phyloP scores from a whole-genome alignment of 2,888 invertebrate species.

The Crioceris asparagi region DNA sequence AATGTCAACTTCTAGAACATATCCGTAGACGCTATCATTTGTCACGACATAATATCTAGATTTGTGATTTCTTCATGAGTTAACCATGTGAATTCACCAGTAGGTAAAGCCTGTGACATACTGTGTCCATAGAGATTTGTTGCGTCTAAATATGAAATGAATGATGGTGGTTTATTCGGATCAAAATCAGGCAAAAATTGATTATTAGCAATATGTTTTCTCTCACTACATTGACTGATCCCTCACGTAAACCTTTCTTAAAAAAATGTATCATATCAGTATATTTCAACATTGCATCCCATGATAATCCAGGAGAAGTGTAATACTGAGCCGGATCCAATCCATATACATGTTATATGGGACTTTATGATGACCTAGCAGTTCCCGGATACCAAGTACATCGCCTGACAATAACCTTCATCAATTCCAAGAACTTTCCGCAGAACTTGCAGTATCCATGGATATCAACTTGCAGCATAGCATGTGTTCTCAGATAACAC shows the following conservation, averaged over 20 bases:
- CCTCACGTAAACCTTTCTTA: constrained; percentile 9
- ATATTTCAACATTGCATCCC: constrained; percentile 29
- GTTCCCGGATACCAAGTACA: too few species aligned
- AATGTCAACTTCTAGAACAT: constrained; percentile 5
- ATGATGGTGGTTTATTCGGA: neutral
- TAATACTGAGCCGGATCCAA: constrained; percentile 25
- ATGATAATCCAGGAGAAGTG: constrained; percentile 22
- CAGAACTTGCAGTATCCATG: too few species aligned
- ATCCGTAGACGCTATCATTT: too few species aligned
- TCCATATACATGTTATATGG: too few species aligned
- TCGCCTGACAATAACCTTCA: too few species aligned
- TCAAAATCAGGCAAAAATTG: constrained; percentile 4
- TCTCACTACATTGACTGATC: constrained; percentile 6
- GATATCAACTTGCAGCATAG: too few species aligned
- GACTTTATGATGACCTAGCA: too few species aligned
- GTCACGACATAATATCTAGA: neutral
- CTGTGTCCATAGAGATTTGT: constrained; percentile 2
- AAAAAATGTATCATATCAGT: constrained; percentile 17
- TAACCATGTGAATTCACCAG: too few species aligned
- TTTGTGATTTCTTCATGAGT: constrained; percentile 1
- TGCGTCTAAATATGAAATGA: constrained; percentile 3
- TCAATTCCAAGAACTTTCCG: too few species aligned
- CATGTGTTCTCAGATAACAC: too few species aligned
- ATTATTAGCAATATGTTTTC: constrained; percentile 5
- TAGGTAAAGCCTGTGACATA: constrained; percentile 2